These are phyloP conservation scores for Athalia rosae DNA, from an alignment of 2,888 invertebrate species.

Conservation along the genomic window DNA sequence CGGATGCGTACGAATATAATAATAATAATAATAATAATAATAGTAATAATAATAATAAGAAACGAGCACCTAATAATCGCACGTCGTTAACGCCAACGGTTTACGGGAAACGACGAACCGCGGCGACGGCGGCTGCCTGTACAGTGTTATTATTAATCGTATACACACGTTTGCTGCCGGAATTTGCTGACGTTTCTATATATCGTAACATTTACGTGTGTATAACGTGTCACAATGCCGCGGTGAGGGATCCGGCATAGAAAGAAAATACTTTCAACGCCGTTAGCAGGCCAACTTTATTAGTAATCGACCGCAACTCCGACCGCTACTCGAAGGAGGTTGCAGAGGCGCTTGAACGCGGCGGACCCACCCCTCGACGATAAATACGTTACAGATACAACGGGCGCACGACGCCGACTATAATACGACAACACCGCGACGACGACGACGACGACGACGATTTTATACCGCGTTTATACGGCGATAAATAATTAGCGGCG, in stretches of 20 bases:
- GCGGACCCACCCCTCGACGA: no score
- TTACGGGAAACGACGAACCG: neutral
- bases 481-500: no score
- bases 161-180: neutral
- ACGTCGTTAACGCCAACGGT: neutral
- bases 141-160: neutral
- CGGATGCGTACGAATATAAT: no score
- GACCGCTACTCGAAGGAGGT: constrained; percentile 25
- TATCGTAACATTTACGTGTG: neutral
- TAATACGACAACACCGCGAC: no score
- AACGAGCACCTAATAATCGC: neutral
- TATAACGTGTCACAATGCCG: constrained; percentile 39
- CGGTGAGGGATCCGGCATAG: constrained; percentile 39
- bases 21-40: no score
- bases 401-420: no score
- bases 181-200: constrained; percentile 30
- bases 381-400: no score
- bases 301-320: constrained; percentile 25
- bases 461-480: no score
- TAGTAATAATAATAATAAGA: no score
- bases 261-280: constrained; percentile 30
- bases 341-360: neutral
- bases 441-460: no score
- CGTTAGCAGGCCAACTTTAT: constrained; percentile 18
- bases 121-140: neutral